These are phyloP conservation scores for Athene noctua DNA, from an alignment of 2,113 vertebrate species.

Conservation along the genomic window DNA sequence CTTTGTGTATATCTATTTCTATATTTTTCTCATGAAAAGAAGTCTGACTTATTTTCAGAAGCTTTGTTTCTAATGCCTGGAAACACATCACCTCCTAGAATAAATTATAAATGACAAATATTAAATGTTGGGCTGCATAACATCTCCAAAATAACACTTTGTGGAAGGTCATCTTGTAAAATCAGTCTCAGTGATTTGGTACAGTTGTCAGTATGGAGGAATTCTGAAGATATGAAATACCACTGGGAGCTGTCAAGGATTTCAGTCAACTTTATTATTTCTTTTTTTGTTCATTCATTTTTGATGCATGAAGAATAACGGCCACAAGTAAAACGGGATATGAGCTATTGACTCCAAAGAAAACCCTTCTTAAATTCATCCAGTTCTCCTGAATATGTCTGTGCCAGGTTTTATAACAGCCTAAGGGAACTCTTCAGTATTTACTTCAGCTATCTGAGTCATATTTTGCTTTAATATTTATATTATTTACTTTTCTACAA, in stretches of 20 bases:
- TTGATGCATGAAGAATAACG: background rate
- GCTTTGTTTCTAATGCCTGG: background rate
- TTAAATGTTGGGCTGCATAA: background rate
- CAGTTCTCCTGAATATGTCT: background rate
- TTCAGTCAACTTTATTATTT: background rate
- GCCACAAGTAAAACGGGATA: background rate
- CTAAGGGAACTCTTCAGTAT: background rate
- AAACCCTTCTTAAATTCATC: background rate
- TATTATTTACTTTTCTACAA: background rate
- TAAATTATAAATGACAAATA: background rate
- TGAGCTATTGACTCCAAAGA: background rate
- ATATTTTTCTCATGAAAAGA: background rate
- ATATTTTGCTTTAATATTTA: conserved; percentile 26
- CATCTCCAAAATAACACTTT: background rate
- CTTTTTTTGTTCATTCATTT: background rate
- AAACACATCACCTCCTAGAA: background rate
- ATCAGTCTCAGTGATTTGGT: background rate
- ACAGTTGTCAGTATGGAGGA: background rate
- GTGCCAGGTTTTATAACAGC: background rate
- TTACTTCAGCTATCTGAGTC: background rate
- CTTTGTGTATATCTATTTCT: background rate
- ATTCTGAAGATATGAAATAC: background rate
- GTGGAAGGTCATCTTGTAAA: background rate
- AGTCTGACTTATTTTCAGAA: background rate
- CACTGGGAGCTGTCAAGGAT: background rate